Base-by-base conservation (phyloP, 2,888 invertebrate genomes). In the Eristalinus aeneus region DNA sequence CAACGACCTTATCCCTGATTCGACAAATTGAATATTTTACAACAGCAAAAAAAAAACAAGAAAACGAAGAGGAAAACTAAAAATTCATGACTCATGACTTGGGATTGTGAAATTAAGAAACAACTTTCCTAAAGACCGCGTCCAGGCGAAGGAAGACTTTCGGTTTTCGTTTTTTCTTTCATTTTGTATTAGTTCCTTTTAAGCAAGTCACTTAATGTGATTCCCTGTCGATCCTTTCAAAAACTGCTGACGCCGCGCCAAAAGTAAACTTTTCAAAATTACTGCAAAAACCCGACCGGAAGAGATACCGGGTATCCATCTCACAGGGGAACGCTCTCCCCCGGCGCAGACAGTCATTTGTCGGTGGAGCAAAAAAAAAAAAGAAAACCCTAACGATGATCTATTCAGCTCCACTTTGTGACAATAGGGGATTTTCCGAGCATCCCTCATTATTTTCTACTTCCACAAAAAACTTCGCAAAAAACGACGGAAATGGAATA, bases 161-260 rank as follows among this genome's bases (percentile, higher is more conserved):
- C 74, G 61, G 27, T 27, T 27, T 27, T 27, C n/a, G n/a, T n/a
- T n/a, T n/a, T n/a, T n/a, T n/a, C n/a, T n/a, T n/a, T n/a, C 54
- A 56, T 71, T 75, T 75, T 75, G 65, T 27, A 77, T 74, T 65
- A 68, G 68, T 68, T 27, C 36, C 36, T 11, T 77, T 78, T 12
- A 69, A 72, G 85, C 85, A 85, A 85, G 85, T 85, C 85, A 85
- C 85, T 85, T 85, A 85, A 85, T 85, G 85, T 81, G 81, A 81
- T 85, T 85, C 76, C 76, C 76, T 73, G 85, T 81, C 76, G 76
- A 77, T 69, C 60, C 60, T n/a, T 34, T 76, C 36, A 46, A 68
- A 77, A 81, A 16, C 34, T 61, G 85, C 85, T 85, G 76, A 85
- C 76, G 76, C 80, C 68, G 36, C 27, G 39, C 23, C 27, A 23